A percentile compares a stretch with the other conserved stretches of the same genome.
These are phyloP conservation scores for Bhutanitis thaidina DNA, from an alignment of 2,888 invertebrate species.

Conservation along the genomic window DNA sequence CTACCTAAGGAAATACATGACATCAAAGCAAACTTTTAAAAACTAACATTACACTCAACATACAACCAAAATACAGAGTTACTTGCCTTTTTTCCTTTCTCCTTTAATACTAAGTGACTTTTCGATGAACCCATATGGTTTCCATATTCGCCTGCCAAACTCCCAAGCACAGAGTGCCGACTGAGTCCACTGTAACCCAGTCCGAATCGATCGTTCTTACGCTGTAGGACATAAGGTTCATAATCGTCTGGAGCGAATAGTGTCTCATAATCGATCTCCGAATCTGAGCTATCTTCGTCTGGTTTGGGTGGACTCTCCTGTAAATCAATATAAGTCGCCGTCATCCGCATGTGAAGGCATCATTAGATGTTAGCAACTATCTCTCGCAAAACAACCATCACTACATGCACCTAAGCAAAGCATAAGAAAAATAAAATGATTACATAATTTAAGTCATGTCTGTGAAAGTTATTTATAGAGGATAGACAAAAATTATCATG, in stretches of 20 bases:
- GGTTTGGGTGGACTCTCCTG: constrained; percentile 40
- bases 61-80: neutral
- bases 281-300: constrained; percentile 50
- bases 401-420: no score
- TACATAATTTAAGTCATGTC: no score
- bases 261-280: constrained; percentile 78
- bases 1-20: no score
- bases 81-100: constrained; percentile 67
- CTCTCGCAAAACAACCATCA: no score
- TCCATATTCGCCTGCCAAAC: constrained; percentile 52
- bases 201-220: constrained; percentile 91
- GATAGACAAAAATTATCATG: no score
- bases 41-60: no score
- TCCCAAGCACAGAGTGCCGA: constrained; percentile 80
- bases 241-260: constrained; percentile 91
- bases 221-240: constrained; percentile 83
- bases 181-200: constrained; percentile 88
- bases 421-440: no score
- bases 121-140: constrained; percentile 34
- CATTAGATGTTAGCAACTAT: no score
- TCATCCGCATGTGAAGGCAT: no score
- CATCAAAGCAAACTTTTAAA: no score
- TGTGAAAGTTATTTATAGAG: no score
- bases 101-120: constrained; percentile 65
- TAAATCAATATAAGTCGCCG: constrained; percentile 14